phyloP scores from a whole-genome alignment of 2,113 vertebrate genomes.

The Apus apus region DNA sequence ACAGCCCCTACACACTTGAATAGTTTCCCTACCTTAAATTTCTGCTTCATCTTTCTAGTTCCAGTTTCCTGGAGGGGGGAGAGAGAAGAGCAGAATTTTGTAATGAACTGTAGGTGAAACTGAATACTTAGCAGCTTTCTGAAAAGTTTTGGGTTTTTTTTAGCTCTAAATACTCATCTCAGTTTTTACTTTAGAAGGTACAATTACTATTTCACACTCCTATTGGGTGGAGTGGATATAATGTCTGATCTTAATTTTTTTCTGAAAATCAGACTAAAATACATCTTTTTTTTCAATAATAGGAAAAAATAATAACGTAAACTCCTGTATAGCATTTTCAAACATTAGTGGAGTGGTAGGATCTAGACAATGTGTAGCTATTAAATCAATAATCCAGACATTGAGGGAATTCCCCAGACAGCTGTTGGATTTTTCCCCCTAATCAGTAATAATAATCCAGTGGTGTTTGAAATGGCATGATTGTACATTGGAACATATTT shows the following conservation, averaged over 20 bases:
- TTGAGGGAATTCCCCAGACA: constrained; percentile 19
- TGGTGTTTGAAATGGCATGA: background rate
- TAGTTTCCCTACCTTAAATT: background rate
- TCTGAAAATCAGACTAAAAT: background rate
- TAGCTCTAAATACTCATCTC: background rate
- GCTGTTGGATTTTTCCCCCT: constrained; percentile 29
- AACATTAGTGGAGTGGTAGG: background rate
- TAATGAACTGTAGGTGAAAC: background rate
- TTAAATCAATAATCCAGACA: constrained; percentile 60
- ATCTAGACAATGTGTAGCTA: constrained; percentile 23
- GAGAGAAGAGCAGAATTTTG: background rate
- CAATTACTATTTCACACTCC: background rate
- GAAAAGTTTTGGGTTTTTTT: background rate
- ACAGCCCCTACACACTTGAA: background rate
- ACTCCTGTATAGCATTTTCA: background rate
- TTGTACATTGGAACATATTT: background rate
- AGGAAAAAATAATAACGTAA: background rate
- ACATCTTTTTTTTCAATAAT: background rate
- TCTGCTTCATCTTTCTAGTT: background rate
- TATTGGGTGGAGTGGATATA: background rate
- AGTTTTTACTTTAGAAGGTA: background rate
- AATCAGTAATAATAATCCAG: constrained; percentile 49
- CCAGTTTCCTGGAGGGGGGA: background rate
- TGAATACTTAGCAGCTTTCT: background rate
- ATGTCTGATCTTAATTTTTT: background rate